These are phyloP conservation scores for Chymomyza fuscimana DNA, from an alignment of 2,888 invertebrate species.

Conservation along the genomic window DNA sequence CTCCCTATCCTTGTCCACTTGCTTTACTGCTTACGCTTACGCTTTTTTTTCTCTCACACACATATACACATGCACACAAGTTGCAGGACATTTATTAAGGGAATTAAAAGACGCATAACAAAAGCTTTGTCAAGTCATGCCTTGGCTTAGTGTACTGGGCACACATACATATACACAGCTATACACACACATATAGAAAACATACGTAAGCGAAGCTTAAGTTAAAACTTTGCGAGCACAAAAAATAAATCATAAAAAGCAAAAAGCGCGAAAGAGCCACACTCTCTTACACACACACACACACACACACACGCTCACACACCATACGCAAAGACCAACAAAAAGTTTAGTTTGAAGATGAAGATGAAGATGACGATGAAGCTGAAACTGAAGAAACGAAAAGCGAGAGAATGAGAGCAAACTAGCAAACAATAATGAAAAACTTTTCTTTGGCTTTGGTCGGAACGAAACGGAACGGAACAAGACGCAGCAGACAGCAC, in stretches of 20 bases:
- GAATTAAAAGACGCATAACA: conserved; percentile 59
- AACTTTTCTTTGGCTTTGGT: conserved; percentile 31
- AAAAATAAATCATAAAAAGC: conserved; percentile 48
- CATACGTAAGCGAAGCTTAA: neutral
- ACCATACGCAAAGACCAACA: neutral
- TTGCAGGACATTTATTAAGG: conserved; percentile 48
- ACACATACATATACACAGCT: neutral
- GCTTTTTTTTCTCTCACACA: neutral
- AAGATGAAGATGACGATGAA: neutral
- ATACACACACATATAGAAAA: neutral
- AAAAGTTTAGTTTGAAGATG: conserved; percentile 2
- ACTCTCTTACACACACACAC: conserved; percentile 2
- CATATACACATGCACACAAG: neutral
- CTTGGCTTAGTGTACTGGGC: neutral
- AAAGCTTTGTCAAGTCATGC: conserved; percentile 42
- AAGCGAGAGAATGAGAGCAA: conserved; percentile 9
- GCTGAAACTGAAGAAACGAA: too few species aligned
- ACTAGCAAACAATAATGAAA: conserved; percentile 43
- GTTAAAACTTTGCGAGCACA: conserved; percentile 37
- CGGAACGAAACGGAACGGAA: neutral
- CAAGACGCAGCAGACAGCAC: neutral
- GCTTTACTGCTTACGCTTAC: neutral
- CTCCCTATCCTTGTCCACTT: neutral
- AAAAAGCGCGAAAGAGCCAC: conserved; percentile 15
- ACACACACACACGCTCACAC: neutral